Base-by-base conservation (phyloP, 2,113 vertebrate genomes). In the Aix galericulata region DNA sequence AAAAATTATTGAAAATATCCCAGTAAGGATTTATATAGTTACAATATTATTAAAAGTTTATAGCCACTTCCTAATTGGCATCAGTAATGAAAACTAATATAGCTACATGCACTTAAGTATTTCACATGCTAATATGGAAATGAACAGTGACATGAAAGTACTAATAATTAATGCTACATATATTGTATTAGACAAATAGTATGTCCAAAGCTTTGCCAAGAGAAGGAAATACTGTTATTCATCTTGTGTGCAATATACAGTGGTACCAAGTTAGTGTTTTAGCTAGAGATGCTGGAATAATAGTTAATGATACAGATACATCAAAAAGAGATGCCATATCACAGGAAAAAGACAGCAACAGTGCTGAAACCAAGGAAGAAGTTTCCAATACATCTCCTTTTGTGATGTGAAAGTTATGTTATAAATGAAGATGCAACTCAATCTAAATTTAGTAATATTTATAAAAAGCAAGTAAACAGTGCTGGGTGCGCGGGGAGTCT, bases 1-100 rank as follows among this genome's bases (percentile, higher is more conserved):
- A 91, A 91, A 94, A 95, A 94, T 58, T 89, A 74, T 74, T 66
- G 27, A 66, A 93, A 91, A 92, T 74, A 66, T 13, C 7, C 42
- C 22, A 81, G 22, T 81, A 88, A 94, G 34, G 46, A 93, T 93
- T 95, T 95, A 94, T 93, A 83, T 52, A 74, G 68, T 81, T 88
- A 86, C 23, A 94, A 76, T 91, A 67, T 86, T 95, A 91, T 82
- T 91, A 67, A 64, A 95, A 94, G 55, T 95, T 95, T 90, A 91
- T 95, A 94, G 83, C 17, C 7, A 18, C 77, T 91, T 74, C 13
- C 13, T 93, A 94, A 94, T 95, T 94, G 68, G 2, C 46, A 78
- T 83, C n/a, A 89, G 92, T 95, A 95, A 93, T 88, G 68, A 93
- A 91, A 95, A 95, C 81, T 63, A 86, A 86, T 93, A 29, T 78